These are phyloP conservation scores for Epicampocera succincta DNA, from an alignment of 2,888 invertebrate species.

Conservation along the genomic window DNA sequence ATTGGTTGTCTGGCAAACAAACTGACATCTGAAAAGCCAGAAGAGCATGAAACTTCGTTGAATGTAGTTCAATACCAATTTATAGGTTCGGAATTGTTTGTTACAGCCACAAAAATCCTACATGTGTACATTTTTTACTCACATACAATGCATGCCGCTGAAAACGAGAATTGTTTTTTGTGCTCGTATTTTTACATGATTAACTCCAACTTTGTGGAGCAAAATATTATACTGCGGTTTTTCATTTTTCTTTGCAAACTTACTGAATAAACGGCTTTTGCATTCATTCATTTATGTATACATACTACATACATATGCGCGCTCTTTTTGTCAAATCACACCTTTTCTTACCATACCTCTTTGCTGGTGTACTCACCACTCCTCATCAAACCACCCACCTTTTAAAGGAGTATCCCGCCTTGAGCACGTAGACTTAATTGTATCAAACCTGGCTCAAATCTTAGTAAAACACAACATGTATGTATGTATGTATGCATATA, in stretches of 20 bases:
- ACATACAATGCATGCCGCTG: constrained; percentile 21
- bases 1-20: not conserved
- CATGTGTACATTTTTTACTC: not conserved
- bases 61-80: constrained; percentile 54
- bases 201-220: constrained; percentile 12
- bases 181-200: constrained; percentile 12
- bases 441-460: not conserved
- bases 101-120: constrained; percentile 2
- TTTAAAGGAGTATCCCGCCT: not conserved
- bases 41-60: constrained; percentile 13
- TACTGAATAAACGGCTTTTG: not conserved
- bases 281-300: constrained; percentile 48
- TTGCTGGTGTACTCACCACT: constrained; percentile 1
- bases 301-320: constrained; percentile 32
- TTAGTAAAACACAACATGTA: not conserved
- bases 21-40: constrained; percentile 11
- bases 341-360: constrained; percentile 12
- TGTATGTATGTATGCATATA: not conserved
- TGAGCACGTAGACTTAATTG: not conserved
- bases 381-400: constrained; percentile 17
- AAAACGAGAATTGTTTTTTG: constrained; percentile 22
- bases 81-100: constrained; percentile 33
- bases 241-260: constrained; percentile 16
- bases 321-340: constrained; percentile 36
- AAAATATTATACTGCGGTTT: not conserved